These are phyloP conservation scores for Machaerirhynchus nigripectus DNA, from an alignment of 2,113 vertebrate genomes.

Conservation along the genomic window DNA sequence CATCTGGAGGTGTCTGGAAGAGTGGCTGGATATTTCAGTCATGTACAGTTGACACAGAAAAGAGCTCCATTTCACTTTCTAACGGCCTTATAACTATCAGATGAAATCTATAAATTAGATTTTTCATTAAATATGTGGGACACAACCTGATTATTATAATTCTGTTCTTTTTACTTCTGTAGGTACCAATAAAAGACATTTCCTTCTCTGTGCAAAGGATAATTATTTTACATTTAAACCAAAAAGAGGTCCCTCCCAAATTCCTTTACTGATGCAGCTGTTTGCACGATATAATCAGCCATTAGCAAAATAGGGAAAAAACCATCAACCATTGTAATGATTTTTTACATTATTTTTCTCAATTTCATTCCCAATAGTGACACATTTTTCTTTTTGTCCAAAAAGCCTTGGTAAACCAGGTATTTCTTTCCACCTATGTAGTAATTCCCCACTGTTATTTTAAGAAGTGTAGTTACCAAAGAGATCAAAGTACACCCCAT, in stretches of 20 bases:
- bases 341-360: not conserved
- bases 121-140: not conserved
- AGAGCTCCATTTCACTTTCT: not conserved
- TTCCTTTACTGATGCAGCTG: not conserved
- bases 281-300: not conserved
- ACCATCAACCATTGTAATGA: fast-evolving
- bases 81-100: not conserved
- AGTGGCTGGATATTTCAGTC: not conserved
- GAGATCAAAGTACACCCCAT: not conserved
- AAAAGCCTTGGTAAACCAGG: not conserved
- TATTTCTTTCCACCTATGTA: not conserved
- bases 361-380: not conserved
- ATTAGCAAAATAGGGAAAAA: not conserved
- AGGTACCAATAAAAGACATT: not conserved
- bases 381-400: not conserved
- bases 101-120: not conserved
- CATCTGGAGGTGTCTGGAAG: not conserved
- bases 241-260: not conserved
- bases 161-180: not conserved
- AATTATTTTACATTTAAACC: not conserved
- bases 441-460: not conserved
- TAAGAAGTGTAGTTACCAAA: not conserved
- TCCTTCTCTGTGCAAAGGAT: not conserved
- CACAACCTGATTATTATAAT: not conserved
- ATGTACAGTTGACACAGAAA: not conserved